phyloP scores from a whole-genome alignment of 2,888 invertebrate species.

The Parnassius smintheus region DNA sequence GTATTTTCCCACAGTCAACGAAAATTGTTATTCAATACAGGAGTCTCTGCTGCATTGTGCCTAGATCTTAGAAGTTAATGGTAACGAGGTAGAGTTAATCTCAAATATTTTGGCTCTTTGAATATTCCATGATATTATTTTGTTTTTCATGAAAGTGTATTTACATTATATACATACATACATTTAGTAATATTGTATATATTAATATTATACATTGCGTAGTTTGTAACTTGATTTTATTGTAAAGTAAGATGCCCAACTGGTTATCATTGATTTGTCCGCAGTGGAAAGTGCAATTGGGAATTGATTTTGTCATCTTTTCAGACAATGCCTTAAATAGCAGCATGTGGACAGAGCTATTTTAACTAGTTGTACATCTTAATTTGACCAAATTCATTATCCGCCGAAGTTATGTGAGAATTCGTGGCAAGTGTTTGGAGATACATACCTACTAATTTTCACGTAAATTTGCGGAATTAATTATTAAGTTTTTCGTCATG shows the following conservation, averaged over 20 bases:
- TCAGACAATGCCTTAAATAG: conserved; percentile 41
- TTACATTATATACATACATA: conserved; percentile 79
- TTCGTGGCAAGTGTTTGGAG: conserved; percentile 55
- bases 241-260: conserved; percentile 77
- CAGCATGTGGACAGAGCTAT: conserved; percentile 56
- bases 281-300: conserved; percentile 46
- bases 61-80: conserved; percentile 82
- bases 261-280: conserved; percentile 55
- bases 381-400: conserved; percentile 71
- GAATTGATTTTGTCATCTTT: conserved; percentile 57
- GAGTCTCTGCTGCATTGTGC: conserved; percentile 82
- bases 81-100: conserved; percentile 81
- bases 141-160: conserved; percentile 80
- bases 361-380: conserved; percentile 75
- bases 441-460: conserved; percentile 58
- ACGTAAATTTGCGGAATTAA: conserved; percentile 68
- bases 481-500: conserved; percentile 74
- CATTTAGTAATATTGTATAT: conserved; percentile 80
- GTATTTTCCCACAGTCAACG: conserved; percentile 77
- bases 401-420: conserved; percentile 69
- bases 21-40: conserved; percentile 79
- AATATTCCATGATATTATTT: conserved; percentile 81
- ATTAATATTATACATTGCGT: conserved; percentile 80
- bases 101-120: conserved; percentile 81
- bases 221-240: conserved; percentile 80